Evolutionary conservation across 2,113 vertebrate species (phyloP).

Genomic region (Aphyosemion australe): DNA sequence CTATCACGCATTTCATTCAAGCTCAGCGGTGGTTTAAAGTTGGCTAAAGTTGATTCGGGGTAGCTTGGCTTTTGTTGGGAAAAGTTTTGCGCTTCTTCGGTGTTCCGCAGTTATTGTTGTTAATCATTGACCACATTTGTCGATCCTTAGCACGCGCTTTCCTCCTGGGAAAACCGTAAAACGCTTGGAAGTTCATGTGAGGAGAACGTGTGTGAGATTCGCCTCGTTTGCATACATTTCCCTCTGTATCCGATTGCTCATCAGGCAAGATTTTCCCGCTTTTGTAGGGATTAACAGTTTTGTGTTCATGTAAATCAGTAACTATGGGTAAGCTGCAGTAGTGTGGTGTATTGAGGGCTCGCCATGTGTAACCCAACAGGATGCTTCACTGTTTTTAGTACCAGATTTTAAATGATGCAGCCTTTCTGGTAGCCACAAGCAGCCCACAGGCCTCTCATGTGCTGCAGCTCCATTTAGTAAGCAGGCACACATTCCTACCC

Average conservation of each 20-base stretch:
- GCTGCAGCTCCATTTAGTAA: conserved; percentile 64
- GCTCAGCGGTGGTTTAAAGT: neutral
- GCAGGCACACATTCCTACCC: conserved; percentile 71
- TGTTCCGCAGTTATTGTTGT: conserved; percentile 5
- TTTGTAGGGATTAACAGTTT: neutral
- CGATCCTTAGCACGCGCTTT: neutral
- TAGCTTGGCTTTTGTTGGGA: neutral
- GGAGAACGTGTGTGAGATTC: too few relatives aligned
- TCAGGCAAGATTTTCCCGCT: neutral
- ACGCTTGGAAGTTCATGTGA: neutral
- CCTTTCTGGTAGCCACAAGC: conserved; percentile 30
- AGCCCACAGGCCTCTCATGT: conserved; percentile 49
- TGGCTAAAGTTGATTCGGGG: neutral
- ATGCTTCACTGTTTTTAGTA: conserved; percentile 36
- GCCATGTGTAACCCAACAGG: conserved; percentile 36
- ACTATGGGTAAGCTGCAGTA: conserved; percentile 9
- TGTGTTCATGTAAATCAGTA: conserved; percentile 20
- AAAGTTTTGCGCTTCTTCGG: conserved; percentile 56
- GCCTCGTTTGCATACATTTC: neutral
- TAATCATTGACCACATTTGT: conserved; percentile 60
- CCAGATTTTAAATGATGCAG: conserved; percentile 65
- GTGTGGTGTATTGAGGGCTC: conserved; percentile 24
- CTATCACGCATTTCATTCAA: too few relatives aligned
- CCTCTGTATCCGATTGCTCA: neutral
- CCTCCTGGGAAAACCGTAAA: neutral